Evolutionary conservation across 2,797 vertebrate species (phyloP).

Genomic region (Schizopygopsis malacanthus): DNA sequence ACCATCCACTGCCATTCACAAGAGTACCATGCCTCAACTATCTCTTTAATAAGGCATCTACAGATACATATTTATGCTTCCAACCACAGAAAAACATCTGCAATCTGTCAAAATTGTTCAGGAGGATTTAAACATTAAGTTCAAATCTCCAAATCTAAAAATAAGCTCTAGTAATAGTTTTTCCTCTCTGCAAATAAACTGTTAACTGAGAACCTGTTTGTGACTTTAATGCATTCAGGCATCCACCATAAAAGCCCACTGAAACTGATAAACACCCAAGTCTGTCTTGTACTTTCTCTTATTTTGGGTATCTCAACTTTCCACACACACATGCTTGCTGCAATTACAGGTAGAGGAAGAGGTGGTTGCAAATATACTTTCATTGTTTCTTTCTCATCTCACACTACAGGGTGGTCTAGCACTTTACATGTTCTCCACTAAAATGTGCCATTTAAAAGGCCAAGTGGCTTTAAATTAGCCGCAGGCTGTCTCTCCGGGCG

Average conservation of each 20-base stretch:
- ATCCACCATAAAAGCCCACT: not conserved
- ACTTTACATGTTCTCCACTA: slow-evolving; percentile 49
- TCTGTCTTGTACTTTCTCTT: not conserved
- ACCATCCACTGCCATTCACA: no score
- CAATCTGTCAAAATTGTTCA: not conserved
- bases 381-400: slow-evolving; percentile 31
- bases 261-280: not conserved
- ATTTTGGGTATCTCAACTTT: not conserved
- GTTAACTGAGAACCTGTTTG: not conserved
- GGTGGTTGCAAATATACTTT: slow-evolving; percentile 22
- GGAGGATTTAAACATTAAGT: not conserved
- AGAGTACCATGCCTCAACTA: no score
- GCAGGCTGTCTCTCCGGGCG: slow-evolving; percentile 43
- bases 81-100: not conserved
- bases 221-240: not conserved
- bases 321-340: not conserved
- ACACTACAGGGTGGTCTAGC: slow-evolving; percentile 47
- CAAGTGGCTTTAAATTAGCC: slow-evolving; percentile 64
- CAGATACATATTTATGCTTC: not conserved
- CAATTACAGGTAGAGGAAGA: slow-evolving; percentile 27
- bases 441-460: slow-evolving; percentile 61
- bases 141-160: not conserved
- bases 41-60: not conserved
- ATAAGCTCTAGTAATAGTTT: not conserved
- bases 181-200: not conserved